These are phyloP conservation scores for Bolinopsis microptera DNA, from an alignment of 37 sponge, comb jelly and placozoan species.

Conservation along the genomic window DNA sequence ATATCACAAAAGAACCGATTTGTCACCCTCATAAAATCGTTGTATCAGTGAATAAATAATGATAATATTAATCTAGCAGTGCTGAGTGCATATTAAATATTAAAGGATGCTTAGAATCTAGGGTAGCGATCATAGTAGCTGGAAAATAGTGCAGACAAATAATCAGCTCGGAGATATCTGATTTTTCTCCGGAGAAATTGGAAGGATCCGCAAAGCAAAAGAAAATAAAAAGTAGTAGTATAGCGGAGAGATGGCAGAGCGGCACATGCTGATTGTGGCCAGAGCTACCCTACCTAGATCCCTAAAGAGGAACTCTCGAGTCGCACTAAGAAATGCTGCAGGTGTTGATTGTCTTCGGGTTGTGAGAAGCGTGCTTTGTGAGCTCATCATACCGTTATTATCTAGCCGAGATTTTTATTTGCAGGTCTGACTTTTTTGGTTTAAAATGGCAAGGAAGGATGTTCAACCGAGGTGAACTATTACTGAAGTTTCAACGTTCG, in stretches of 20 bases:
- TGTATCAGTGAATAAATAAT: no score
- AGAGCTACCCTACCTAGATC: conserved; percentile 63
- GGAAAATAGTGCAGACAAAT: neutral
- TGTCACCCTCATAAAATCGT: no score
- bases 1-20: no score
- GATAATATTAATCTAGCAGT: no score
- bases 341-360: conserved; percentile 57
- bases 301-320: conserved; percentile 58
- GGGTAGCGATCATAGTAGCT: no score
- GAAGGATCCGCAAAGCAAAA: neutral
- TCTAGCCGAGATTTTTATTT: neutral
- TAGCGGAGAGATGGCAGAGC: no score
- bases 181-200: neutral
- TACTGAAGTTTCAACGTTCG: no score
- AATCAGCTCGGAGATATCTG: neutral
- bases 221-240: neutral
- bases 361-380: neutral
- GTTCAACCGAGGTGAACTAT: no score
- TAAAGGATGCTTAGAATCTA: no score
- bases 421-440: neutral
- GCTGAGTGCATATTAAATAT: no score
- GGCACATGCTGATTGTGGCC: neutral
- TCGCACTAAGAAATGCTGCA: conserved; percentile 54
- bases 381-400: neutral
- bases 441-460: no score